Conservation (phyloP, 2,113 vertebrate genomes). For the Etheostoma cragini region DNA sequence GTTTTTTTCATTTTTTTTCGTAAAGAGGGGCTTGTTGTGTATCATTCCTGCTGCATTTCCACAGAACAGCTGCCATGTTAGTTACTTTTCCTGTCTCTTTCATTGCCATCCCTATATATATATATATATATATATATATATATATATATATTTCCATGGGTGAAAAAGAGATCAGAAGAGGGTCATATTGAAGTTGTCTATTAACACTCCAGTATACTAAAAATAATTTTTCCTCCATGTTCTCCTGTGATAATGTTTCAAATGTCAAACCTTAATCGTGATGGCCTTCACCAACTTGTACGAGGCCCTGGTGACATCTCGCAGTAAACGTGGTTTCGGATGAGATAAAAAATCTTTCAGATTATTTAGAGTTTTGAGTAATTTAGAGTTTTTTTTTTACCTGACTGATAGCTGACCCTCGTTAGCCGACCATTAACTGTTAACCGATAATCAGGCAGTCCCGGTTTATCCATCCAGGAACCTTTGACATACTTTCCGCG, state of each 20-base stretch:
- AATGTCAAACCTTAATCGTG: constrained; percentile 59
- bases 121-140: too few species aligned
- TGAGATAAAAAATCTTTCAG: constrained; percentile 33
- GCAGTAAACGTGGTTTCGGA: constrained; percentile 38
- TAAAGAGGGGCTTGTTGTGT: constrained; percentile 60
- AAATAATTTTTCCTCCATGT: constrained; percentile 7
- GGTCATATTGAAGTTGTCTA: constrained; percentile 46
- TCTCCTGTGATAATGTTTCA: constrained; percentile 52
- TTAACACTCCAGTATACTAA: constrained; percentile 34
- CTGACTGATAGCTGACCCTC: too few species aligned
- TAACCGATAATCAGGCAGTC: too few species aligned
- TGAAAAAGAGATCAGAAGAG: constrained; percentile 23
- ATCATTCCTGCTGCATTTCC: constrained; percentile 52
- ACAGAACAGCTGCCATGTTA: constrained; percentile 28
- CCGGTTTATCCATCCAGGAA: too few species aligned
- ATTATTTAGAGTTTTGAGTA: neutral
- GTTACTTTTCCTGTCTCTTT: constrained; percentile 19
- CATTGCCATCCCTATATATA: neutral
- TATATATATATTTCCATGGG: constrained; percentile 7
- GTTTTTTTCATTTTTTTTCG: neutral
- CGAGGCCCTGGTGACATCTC: constrained; percentile 56
- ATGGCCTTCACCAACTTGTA: constrained; percentile 46
- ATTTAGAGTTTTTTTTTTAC: too few species aligned
- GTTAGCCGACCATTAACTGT: too few species aligned
- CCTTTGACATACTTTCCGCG: too few species aligned